Base-by-base conservation (phyloP, 2,113 vertebrate species). In the Hemibagrus wyckioides region DNA sequence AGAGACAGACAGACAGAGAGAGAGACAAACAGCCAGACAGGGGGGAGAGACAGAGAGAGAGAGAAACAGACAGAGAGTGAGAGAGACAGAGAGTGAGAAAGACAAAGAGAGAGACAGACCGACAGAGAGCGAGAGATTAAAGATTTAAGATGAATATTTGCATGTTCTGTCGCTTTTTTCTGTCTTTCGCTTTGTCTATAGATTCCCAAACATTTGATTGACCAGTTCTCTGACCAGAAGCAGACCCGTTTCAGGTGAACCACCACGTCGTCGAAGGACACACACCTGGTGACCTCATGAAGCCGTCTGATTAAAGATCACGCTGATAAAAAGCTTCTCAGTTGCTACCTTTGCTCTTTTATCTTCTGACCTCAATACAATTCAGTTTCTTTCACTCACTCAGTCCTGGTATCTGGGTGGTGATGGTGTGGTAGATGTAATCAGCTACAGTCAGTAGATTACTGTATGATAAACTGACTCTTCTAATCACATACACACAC, bases 371-470 rank as follows among this genome's bases (percentile, higher is more conserved):
- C 23, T 75, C 23, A 48, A 6, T 84, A 23, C n/a, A 6, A 28
- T 44, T 52, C 52, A n/a, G 41, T 39, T 1, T 67, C 63, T 14
- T 30, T 36, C n/a, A 39, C 14, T 73, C 59, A 17, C 23, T n/a
- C n/a, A 76, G 8, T 54, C 30, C 33, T 19, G 50, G 48, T 61
- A 71, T 52, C 63, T n/a, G 36, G 41, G 69, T 65, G n/a, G 84
- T 84, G 76, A 88, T 67, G 41, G 50, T 76, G 81, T 67, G 59
- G 44, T 67, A 75, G 63, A 81, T 76, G 73, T 83, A 80, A 86
- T 77, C 63, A 76, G 50, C 90, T 54, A 69, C 61, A 88, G 48
- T 19, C 30, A 39, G 69, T 59, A 59, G 61, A 83, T 88, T 85
- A 85, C 71, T 79, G 28, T 71, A 82, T 85, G 82, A 87, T 76